Evolutionary conservation across 2,113 vertebrate species (phyloP).

Genomic region (Taxidea taxus): DNA sequence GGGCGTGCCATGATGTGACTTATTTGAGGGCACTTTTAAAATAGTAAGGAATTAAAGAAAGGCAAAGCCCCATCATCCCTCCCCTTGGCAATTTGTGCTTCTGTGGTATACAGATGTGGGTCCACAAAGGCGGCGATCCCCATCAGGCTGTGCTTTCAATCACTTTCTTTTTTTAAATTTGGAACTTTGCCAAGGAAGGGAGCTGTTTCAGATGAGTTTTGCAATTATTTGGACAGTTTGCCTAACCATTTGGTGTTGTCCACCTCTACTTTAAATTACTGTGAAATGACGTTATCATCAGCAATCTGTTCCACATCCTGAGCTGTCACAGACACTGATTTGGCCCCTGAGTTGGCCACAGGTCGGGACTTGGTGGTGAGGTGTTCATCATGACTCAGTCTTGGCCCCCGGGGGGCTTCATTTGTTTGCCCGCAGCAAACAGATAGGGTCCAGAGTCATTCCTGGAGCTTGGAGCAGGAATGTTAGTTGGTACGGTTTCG

Average conservation of each 20-base stretch:
- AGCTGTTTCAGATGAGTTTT: background rate
- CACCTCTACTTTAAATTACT: background rate
- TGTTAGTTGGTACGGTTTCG: background rate
- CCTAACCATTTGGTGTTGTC: background rate
- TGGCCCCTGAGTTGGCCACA: background rate
- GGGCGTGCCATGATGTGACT: accelerated
- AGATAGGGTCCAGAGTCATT: background rate
- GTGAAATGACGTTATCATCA: accelerated
- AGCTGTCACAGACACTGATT: accelerated
- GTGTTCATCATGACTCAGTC: too few relatives aligned
- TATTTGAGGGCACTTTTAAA: background rate
- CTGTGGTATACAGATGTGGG: background rate
- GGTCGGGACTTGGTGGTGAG: too few relatives aligned
- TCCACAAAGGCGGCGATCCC: accelerated
- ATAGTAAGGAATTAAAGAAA: background rate
- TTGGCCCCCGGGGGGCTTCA: background rate
- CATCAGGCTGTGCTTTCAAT: background rate
- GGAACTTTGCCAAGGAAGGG: background rate
- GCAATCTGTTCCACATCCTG: accelerated
- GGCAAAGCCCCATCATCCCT: background rate
- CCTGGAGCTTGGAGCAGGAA: background rate
- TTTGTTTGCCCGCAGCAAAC: background rate
- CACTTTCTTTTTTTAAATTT: background rate
- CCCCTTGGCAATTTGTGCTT: accelerated
- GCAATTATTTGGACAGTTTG: background rate